phyloP scores from a whole-genome alignment of 2,888 invertebrate species.

The Drosophila pegasa region DNA sequence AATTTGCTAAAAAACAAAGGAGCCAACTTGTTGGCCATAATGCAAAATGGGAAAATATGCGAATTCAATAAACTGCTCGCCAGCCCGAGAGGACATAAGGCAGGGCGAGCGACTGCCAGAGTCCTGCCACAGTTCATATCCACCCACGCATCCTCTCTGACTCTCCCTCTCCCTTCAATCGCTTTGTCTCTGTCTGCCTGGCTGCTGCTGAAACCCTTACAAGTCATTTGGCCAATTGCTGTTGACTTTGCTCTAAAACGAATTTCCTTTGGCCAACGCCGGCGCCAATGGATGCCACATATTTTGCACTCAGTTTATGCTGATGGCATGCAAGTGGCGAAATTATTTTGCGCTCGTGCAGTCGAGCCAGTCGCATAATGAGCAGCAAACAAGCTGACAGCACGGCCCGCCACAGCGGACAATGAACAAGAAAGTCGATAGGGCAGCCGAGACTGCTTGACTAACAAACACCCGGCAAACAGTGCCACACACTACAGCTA shows the following conservation, averaged over 20 bases:
- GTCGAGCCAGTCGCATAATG: constrained; percentile 78
- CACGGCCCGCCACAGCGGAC: constrained; percentile 24
- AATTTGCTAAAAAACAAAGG: constrained; percentile 58
- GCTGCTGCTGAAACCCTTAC: constrained; percentile 54
- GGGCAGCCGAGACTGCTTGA: background rate
- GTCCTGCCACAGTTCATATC: constrained; percentile 21
- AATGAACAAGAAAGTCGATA: constrained; percentile 10
- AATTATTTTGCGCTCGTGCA: constrained; percentile 75
- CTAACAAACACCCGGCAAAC: constrained; percentile 1
- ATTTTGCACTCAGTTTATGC: constrained; percentile 83
- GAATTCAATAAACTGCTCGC: constrained; percentile 76
- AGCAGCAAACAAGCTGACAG: constrained; percentile 74
- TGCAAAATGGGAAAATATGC: constrained; percentile 81
- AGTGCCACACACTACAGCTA: background rate
- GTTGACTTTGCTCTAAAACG: constrained; percentile 76
- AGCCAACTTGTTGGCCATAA: constrained; percentile 76
- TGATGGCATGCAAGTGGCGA: constrained; percentile 82
- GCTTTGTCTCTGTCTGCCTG: background rate
- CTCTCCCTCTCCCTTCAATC: background rate
- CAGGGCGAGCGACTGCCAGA: background rate
- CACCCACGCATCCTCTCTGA: background rate
- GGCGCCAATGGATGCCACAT: constrained; percentile 66
- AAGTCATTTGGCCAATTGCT: constrained; percentile 83
- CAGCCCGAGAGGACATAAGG: constrained; percentile 31
- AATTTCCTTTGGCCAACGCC: constrained; percentile 63